phyloP scores from a whole-genome alignment of 2,888 invertebrate species.

The Eugnorisma glareosa region DNA sequence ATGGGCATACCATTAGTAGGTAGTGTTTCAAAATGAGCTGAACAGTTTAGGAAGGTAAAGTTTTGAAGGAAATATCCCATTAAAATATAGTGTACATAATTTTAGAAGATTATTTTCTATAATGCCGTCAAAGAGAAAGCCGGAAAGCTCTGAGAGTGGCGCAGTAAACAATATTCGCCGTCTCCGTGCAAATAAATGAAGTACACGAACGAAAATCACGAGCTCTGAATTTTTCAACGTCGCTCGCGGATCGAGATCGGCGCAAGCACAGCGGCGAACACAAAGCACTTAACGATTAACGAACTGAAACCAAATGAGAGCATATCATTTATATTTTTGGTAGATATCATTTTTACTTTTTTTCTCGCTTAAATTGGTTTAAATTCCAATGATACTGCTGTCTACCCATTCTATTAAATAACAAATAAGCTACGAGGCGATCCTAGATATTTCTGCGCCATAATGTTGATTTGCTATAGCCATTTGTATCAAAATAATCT shows the following conservation, averaged over 20 bases:
- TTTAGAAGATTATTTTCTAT: slow-evolving; percentile 63
- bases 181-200: slow-evolving; percentile 85
- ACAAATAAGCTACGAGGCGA: slow-evolving; percentile 36
- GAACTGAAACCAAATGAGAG: slow-evolving; percentile 84
- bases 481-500: slow-evolving; percentile 65
- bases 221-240: slow-evolving; percentile 88
- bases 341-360: slow-evolving; percentile 69
- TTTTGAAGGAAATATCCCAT: slow-evolving; percentile 31
- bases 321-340: slow-evolving; percentile 82
- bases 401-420: slow-evolving; percentile 25
- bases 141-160: slow-evolving; percentile 74
- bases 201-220: slow-evolving; percentile 89
- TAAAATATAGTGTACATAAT: slow-evolving; percentile 20
- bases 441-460: slow-evolving; percentile 45
- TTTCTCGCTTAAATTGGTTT: slow-evolving; percentile 33
- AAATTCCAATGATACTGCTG: slow-evolving; percentile 29
- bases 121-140: slow-evolving; percentile 76
- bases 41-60: slow-evolving; percentile 9
- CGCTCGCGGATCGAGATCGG: slow-evolving; percentile 82
- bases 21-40: neutral
- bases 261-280: slow-evolving; percentile 81
- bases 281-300: slow-evolving; percentile 86
- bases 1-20: slow-evolving; percentile 2
- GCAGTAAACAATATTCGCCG: slow-evolving; percentile 84
- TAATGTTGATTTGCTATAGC: slow-evolving; percentile 52